A percentile compares a stretch with the other conserved stretches of the same genome.
Evolutionary conservation across 2,113 vertebrate genomes (phyloP).

Genomic region (Todiramphus saurophagus): DNA sequence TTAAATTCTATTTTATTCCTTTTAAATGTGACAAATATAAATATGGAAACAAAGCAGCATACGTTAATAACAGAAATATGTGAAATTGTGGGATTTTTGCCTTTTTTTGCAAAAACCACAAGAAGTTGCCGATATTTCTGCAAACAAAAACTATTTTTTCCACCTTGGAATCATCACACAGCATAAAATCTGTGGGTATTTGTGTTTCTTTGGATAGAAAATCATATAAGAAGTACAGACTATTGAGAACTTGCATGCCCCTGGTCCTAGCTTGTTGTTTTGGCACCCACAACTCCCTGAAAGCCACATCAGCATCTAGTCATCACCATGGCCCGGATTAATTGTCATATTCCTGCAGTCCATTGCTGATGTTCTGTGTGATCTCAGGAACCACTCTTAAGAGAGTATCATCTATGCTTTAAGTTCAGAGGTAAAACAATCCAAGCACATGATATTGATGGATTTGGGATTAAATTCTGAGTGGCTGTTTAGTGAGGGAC

Average conservation of each 20-base stretch:
- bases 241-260: neutral
- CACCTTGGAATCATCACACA: neutral
- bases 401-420: neutral
- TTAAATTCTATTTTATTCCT: conserved; percentile 64
- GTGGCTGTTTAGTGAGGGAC: neutral
- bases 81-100: conserved; percentile 6
- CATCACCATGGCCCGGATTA: neutral
- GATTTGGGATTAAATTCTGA: neutral
- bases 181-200: neutral
- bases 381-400: neutral
- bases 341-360: neutral
- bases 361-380: neutral
- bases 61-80: conserved; percentile 55
- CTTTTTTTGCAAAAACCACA: conserved; percentile 14
- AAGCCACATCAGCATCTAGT: neutral
- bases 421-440: neutral
- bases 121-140: conserved; percentile 22
- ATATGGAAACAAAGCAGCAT: conserved; percentile 69
- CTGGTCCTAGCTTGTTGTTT: neutral
- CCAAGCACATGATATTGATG: neutral
- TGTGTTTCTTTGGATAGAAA: neutral
- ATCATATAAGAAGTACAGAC: neutral
- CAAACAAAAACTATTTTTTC: conserved; percentile 9
- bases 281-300: neutral
- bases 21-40: conserved; percentile 72